A percentile compares a stretch with the other conserved stretches of the same genome.
Conservation (phyloP, 2,113 vertebrate species). For the Sander lucioperca region DNA sequence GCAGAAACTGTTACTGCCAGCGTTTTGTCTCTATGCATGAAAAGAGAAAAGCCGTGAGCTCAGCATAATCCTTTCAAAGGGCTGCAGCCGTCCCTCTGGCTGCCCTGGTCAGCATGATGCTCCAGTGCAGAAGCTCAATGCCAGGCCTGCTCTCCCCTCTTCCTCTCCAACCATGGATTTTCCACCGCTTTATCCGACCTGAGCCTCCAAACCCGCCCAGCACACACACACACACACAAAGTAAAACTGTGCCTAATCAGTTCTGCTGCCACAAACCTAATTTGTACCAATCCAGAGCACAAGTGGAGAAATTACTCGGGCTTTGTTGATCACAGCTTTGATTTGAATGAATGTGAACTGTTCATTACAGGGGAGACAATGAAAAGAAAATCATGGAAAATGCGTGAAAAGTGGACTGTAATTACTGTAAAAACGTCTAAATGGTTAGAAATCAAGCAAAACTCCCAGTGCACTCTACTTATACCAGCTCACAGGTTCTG, state of each 20-base stretch:
- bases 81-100: conserved; percentile 48
- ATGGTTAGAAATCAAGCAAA: neutral
- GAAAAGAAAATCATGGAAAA: neutral
- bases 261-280: conserved; percentile 72
- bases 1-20: conserved; percentile 78
- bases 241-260: conserved; percentile 85
- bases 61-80: conserved; percentile 85
- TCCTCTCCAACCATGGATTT: conserved; percentile 80
- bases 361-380: conserved; percentile 14
- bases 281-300: conserved; percentile 64
- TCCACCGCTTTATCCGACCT: conserved; percentile 80
- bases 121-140: conserved; percentile 81
- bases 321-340: conserved; percentile 25
- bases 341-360: conserved; percentile 19
- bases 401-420: neutral
- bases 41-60: conserved; percentile 74
- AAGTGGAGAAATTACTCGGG: conserved; percentile 53
- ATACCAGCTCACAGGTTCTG: neutral
- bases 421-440: neutral
- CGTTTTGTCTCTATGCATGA: conserved; percentile 75
- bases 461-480: neutral
- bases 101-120: conserved; percentile 78
- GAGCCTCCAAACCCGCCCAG: conserved; percentile 66
- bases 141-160: conserved; percentile 67
- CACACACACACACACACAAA: conserved; percentile 72